These are phyloP conservation scores for Dendrophyllia cribrosa DNA, from an alignment of 64 coral and sea anemone species.

Conservation along the genomic window DNA sequence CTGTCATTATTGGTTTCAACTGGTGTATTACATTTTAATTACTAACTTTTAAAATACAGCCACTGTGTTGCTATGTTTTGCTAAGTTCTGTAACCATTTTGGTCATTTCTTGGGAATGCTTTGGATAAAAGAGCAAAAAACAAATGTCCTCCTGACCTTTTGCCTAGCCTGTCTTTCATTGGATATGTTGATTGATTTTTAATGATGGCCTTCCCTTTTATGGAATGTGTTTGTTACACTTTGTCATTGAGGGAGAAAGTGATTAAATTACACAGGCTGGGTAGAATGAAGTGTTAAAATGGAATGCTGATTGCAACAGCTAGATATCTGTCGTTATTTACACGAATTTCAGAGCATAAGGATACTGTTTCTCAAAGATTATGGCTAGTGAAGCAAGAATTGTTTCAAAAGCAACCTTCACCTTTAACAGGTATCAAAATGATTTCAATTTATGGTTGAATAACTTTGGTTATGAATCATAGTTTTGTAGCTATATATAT, in stretches of 20 bases:
- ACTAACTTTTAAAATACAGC: no score
- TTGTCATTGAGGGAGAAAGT: slow-evolving; percentile 43
- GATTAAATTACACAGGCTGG: slow-evolving; percentile 69
- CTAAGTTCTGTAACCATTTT: no score
- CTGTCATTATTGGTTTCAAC: no score
- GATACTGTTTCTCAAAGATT: background rate
- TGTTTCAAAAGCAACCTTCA: slow-evolving; percentile 80
- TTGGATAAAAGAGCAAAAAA: no score
- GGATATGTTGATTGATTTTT: slow-evolving; percentile 16
- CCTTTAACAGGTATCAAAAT: slow-evolving; percentile 61
- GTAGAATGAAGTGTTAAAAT: slow-evolving; percentile 29
- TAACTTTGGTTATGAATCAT: background rate
- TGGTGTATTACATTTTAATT: no score
- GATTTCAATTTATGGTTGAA: background rate
- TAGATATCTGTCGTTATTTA: slow-evolving; percentile 34
- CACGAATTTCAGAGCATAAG: slow-evolving; percentile 3
- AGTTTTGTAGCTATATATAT: background rate
- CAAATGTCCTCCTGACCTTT: background rate
- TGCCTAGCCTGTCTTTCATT: background rate
- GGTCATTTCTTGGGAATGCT: no score
- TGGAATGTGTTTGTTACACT: slow-evolving; percentile 65
- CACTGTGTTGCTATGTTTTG: no score
- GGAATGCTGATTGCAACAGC: slow-evolving; percentile 37
- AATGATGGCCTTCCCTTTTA: slow-evolving; percentile 50
- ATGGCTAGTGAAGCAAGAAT: slow-evolving; percentile 66